Percentiles rank a stretch among this genome's conserved stretches.
These are phyloP conservation scores for Pecten maximus DNA, from an alignment of 2,888 invertebrate species.

Conservation along the genomic window DNA sequence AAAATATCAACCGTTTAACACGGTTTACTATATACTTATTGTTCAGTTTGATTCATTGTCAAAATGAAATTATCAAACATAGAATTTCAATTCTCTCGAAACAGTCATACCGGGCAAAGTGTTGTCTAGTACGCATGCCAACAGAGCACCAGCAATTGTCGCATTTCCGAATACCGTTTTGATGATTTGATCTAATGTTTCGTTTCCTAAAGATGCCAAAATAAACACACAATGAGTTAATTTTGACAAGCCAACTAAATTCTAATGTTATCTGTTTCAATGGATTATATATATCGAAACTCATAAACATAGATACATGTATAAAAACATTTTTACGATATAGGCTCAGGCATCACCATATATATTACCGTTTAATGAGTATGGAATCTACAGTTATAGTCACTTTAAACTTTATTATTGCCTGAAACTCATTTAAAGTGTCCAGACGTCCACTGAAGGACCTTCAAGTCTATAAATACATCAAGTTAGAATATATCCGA, in stretches of 20 bases:
- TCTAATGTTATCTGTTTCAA: neutral
- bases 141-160: neutral
- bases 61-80: neutral
- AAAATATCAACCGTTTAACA: neutral
- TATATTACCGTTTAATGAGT: no score
- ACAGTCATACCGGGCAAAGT: neutral
- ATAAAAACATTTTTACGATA: no score
- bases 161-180: neutral
- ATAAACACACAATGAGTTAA: neutral
- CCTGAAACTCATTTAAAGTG: no score
- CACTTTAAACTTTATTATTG: no score
- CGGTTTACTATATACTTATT: neutral
- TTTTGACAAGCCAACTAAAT: neutral
- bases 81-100: no score
- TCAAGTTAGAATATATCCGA: no score
- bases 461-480: no score
- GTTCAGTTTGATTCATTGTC: neutral
- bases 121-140: neutral
- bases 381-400: no score
- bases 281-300: neutral
- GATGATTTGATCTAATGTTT: neutral
- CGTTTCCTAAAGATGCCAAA: neutral
- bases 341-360: no score
- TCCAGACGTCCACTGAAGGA: no score
- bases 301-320: no score